phyloP scores from a whole-genome alignment of 23 tunicate genomes.

The Trididemnum clinides region DNA sequence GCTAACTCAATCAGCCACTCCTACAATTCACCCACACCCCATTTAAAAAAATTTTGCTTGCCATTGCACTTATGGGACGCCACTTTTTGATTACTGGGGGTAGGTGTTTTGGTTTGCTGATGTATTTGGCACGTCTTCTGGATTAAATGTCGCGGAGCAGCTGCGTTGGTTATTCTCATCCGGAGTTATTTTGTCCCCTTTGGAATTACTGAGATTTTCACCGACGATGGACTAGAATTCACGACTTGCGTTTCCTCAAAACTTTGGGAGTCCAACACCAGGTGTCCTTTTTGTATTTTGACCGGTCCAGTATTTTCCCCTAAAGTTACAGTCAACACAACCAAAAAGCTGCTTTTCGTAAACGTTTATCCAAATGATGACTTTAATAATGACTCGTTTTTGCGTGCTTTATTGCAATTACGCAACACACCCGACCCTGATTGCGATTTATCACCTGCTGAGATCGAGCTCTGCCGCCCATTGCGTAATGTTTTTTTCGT shows the following conservation, averaged over 20 bases:
- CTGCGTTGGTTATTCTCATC: neutral
- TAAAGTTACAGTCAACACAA: neutral
- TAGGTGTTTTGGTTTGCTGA: neutral
- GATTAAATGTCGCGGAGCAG: neutral
- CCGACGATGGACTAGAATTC: neutral
- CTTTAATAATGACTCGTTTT: conserved; percentile 9
- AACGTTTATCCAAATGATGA: neutral
- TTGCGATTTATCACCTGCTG: neutral
- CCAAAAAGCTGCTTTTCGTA: neutral
- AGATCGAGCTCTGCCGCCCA: neutral
- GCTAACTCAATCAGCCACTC: neutral
- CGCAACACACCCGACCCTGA: conserved; percentile 1
- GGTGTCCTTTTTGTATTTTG: neutral
- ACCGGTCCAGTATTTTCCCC: neutral
- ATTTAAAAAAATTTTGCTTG: neutral
- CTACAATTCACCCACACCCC: neutral
- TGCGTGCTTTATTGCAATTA: conserved; percentile 3
- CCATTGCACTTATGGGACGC: neutral
- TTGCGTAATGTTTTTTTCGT: neutral
- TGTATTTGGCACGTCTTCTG: neutral
- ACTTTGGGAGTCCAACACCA: neutral
- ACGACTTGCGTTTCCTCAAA: neutral
- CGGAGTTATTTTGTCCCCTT: neutral
- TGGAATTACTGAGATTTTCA: neutral
- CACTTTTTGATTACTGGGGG: neutral